Conservation (phyloP, 2,113 vertebrate species). For the Pelvicachromis taeniatus region DNA sequence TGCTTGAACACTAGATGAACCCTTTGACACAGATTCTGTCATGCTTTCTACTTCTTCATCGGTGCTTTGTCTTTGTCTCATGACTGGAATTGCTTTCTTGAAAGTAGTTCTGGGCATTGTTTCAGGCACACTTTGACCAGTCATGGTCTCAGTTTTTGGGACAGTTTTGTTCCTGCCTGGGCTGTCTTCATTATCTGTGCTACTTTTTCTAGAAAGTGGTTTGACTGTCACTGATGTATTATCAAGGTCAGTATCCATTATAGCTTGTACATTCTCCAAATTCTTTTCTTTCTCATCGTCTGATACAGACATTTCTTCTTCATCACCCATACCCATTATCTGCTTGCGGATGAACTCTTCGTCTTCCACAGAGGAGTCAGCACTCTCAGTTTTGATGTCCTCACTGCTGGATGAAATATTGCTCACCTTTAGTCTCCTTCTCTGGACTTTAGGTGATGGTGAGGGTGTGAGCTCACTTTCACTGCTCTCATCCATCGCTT, state of each 20-base stretch:
- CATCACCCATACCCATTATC: slow-evolving; percentile 89
- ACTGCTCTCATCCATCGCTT: slow-evolving; percentile 81
- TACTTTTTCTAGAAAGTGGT: slow-evolving; percentile 69
- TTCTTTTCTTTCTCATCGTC: slow-evolving; percentile 83
- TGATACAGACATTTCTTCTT: slow-evolving; percentile 83
- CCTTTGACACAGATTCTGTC: slow-evolving; percentile 92
- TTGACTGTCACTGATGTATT: slow-evolving; percentile 65
- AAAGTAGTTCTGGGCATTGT: slow-evolving; percentile 23
- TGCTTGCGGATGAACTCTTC: slow-evolving; percentile 92
- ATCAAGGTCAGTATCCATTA: slow-evolving; percentile 64
- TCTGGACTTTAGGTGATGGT: slow-evolving; percentile 76
- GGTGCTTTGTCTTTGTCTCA: slow-evolving; percentile 75
- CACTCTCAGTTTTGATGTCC: slow-evolving; percentile 78
- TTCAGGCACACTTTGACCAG: slow-evolving; percentile 76
- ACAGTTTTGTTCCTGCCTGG: slow-evolving; percentile 71
- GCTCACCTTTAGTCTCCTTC: slow-evolving; percentile 74
- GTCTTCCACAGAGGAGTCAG: slow-evolving; percentile 82
- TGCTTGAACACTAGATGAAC: slow-evolving; percentile 90
- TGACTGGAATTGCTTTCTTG: slow-evolving; percentile 55
- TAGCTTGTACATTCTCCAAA: slow-evolving; percentile 66
- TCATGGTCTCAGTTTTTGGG: slow-evolving; percentile 72
- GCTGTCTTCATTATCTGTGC: slow-evolving; percentile 75
- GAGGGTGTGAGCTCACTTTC: slow-evolving; percentile 79
- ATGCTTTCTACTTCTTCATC: slow-evolving; percentile 94
- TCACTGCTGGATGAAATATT: slow-evolving; percentile 87